Evolutionary conservation across 2,888 invertebrate species (phyloP).

Genomic region (Asteroscopus sphinx): DNA sequence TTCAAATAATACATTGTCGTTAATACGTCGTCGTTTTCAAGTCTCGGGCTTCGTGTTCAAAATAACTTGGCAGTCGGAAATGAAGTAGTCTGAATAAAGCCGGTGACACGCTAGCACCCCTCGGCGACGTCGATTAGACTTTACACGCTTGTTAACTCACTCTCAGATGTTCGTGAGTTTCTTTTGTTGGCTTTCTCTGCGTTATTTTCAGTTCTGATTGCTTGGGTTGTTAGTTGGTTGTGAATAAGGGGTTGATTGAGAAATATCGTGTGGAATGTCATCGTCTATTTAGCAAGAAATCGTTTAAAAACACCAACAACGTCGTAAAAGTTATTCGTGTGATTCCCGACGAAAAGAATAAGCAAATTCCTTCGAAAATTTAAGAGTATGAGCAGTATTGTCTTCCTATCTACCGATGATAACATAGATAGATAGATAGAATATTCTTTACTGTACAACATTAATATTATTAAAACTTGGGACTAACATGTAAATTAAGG

Average conservation of each 20-base stretch:
- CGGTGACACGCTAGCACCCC: slow-evolving; percentile 44
- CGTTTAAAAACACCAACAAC: no score
- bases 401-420: no score
- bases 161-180: slow-evolving; percentile 36
- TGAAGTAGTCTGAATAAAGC: slow-evolving; percentile 42
- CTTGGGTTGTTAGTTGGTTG: slow-evolving; percentile 7
- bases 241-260: background rate
- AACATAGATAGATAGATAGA: no score
- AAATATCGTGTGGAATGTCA: background rate
- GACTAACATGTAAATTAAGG: no score
- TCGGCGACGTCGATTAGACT: slow-evolving; percentile 41
- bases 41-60: slow-evolving; percentile 8
- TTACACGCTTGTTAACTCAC: slow-evolving; percentile 47
- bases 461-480: no score
- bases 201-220: slow-evolving; percentile 29
- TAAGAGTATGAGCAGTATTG: no score
- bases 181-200: slow-evolving; percentile 11
- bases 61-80: slow-evolving; percentile 38
- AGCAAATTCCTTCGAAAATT: no score
- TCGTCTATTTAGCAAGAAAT: no score
- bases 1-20: slow-evolving; percentile 1
- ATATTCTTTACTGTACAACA: no score
- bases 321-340: no score
- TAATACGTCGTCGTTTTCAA: slow-evolving; percentile 20
- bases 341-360: no score